These are phyloP conservation scores for Tetranychus truncatus DNA, from an alignment of 2,888 invertebrate genomes.

Conservation along the genomic window DNA sequence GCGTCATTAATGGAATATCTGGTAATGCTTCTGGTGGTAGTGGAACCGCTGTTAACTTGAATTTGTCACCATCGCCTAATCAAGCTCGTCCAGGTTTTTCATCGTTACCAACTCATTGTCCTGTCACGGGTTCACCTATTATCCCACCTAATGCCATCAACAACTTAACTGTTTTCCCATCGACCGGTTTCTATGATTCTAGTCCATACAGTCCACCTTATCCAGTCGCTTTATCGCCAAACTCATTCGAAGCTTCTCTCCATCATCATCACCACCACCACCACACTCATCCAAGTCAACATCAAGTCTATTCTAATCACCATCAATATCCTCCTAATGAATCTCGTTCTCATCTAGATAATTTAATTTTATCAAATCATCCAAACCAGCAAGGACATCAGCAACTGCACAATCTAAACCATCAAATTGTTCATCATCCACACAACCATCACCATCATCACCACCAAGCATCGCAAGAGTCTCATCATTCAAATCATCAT, in stretches of 20 bases:
- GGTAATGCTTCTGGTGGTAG: conserved; percentile 2
- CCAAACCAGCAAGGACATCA: neutral
- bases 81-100: neutral
- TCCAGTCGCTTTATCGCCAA: neutral
- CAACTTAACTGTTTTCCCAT: neutral
- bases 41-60: neutral
- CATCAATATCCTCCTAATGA: conserved; percentile 33
- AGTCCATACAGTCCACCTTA: neutral
- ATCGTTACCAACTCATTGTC: neutral
- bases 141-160: no score
- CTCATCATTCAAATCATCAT: conserved; percentile 3
- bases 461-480: neutral
- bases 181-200: neutral
- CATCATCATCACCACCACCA: neutral
- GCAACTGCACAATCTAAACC: neutral
- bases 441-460: neutral
- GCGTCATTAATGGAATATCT: neutral
- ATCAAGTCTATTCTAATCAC: neutral
- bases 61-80: neutral
- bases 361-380: neutral
- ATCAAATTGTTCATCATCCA: neutral
- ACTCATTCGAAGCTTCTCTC: neutral
- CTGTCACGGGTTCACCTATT: neutral
- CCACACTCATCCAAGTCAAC: conserved; percentile 5
- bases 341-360: conserved; percentile 33